Conservation (phyloP, 2,797 vertebrate species). For the Pangasius larnaudii region DNA sequence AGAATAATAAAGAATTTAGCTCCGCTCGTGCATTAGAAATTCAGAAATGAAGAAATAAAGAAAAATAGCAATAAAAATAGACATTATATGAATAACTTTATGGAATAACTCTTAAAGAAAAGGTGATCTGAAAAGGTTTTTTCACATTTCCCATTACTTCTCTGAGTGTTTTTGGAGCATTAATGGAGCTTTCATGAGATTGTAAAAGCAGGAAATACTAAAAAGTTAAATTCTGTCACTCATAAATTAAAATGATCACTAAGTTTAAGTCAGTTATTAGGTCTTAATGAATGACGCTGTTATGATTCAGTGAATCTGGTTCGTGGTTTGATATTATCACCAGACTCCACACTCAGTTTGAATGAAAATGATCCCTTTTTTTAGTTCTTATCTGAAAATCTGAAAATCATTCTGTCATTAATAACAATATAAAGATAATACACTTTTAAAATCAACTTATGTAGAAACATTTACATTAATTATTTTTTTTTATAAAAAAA, state of each 20-base stretch:
- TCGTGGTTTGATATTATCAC: neutral
- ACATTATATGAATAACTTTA: neutral
- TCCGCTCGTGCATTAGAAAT: no score
- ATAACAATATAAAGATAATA: neutral
- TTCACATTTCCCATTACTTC: neutral
- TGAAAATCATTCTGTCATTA: neutral
- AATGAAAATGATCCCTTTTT: neutral
- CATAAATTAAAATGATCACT: neutral
- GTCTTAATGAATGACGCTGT: neutral
- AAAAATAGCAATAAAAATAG: neutral
- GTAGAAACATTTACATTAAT: neutral
- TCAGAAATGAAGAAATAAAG: neutral
- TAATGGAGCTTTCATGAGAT: neutral
- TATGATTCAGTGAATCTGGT: neutral
- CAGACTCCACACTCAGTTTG: neutral
- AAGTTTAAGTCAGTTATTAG: neutral
- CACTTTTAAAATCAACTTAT: neutral
- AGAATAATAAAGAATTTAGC: neutral
- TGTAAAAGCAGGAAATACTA: neutral
- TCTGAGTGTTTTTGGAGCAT: neutral
- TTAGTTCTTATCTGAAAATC: neutral
- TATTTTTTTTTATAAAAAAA: neutral
- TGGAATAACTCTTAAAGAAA: neutral
- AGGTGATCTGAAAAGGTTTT: neutral
- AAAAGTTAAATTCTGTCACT: neutral